Evolutionary conservation across 2,797 vertebrate genomes (phyloP).

Genomic region (Sylvia borin): DNA sequence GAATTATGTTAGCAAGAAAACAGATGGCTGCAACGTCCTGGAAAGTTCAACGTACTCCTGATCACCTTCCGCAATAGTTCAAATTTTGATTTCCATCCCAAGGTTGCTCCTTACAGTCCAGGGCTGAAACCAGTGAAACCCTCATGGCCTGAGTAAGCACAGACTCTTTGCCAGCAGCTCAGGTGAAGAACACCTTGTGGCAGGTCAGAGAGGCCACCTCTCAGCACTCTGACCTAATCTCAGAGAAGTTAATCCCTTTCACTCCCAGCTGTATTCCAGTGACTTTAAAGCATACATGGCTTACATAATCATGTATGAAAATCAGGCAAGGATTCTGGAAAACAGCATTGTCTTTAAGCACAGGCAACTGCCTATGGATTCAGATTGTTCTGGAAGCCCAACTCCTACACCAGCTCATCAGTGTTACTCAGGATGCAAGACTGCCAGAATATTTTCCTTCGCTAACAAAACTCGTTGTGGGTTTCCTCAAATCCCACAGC

Average conservation of each 20-base stretch:
- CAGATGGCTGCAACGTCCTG: not conserved
- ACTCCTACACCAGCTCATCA: not conserved
- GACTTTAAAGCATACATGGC: not conserved
- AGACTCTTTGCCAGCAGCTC: not conserved
- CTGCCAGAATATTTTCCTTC: not conserved
- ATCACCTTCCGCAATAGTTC: rapidly evolving
- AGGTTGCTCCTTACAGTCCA: not conserved
- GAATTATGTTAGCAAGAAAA: not conserved
- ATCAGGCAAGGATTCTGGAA: not conserved
- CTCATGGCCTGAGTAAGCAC: rapidly evolving
- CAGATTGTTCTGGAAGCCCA: not conserved
- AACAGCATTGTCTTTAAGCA: not conserved
- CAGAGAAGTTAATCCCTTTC: not conserved
- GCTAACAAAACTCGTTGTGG: not conserved
- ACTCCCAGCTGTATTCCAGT: not conserved
- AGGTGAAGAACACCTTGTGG: rapidly evolving
- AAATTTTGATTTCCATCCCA: not conserved
- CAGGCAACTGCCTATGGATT: not conserved
- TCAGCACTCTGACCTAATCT: not conserved
- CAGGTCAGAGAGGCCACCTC: rapidly evolving
- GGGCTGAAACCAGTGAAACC: not conserved
- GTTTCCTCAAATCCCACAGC: not conserved
- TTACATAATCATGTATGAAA: rapidly evolving
- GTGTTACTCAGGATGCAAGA: not conserved
- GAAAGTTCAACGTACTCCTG: not conserved